Conservation (phyloP, 2,888 invertebrate species). For the Drosophila emarginata region DNA sequence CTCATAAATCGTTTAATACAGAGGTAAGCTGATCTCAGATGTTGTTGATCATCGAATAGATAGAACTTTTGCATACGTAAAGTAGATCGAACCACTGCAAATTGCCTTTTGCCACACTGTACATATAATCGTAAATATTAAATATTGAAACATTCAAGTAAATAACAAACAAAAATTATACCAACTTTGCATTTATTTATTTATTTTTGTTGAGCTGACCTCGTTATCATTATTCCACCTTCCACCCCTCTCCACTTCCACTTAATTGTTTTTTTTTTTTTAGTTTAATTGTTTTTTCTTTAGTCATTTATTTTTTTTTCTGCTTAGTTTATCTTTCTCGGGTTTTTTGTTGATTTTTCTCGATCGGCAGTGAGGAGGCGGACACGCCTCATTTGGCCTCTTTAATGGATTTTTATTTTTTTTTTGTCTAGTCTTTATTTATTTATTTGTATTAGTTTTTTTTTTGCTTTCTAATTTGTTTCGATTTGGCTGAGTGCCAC, state of each 20-base stretch:
- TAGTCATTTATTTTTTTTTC: slow-evolving; percentile 21
- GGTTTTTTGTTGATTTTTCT: slow-evolving; percentile 44
- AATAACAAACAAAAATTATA: slow-evolving; percentile 41
- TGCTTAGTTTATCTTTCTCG: slow-evolving; percentile 22
- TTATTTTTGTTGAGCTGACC: slow-evolving; percentile 46
- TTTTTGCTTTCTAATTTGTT: slow-evolving; percentile 49
- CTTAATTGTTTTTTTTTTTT: slow-evolving; percentile 11
- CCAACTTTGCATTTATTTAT: slow-evolving; percentile 14
- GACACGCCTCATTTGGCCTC: slow-evolving; percentile 49
- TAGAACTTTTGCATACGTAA: slow-evolving; percentile 20
- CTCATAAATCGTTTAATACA: slow-evolving; percentile 35
- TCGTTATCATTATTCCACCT: slow-evolving; percentile 40
- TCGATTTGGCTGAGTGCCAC: slow-evolving; percentile 66
- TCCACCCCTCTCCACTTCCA: not conserved
- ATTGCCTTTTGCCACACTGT: not conserved
- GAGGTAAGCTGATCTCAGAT: slow-evolving; percentile 62
- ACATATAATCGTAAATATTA: slow-evolving; percentile 34
- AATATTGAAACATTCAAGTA: slow-evolving; percentile 39
- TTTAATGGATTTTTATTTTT: slow-evolving; percentile 44
- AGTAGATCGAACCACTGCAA: slow-evolving; percentile 15
- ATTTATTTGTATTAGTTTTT: slow-evolving; percentile 37
- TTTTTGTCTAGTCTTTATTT: slow-evolving; percentile 32
- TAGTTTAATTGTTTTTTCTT: slow-evolving; percentile 25
- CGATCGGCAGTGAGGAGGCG: slow-evolving; percentile 26
- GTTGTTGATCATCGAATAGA: not conserved